A percentile compares a stretch with the other conserved stretches of the same genome.
Conservation (phyloP, 2,113 vertebrate species). For the Thinocorus orbignyianus region DNA sequence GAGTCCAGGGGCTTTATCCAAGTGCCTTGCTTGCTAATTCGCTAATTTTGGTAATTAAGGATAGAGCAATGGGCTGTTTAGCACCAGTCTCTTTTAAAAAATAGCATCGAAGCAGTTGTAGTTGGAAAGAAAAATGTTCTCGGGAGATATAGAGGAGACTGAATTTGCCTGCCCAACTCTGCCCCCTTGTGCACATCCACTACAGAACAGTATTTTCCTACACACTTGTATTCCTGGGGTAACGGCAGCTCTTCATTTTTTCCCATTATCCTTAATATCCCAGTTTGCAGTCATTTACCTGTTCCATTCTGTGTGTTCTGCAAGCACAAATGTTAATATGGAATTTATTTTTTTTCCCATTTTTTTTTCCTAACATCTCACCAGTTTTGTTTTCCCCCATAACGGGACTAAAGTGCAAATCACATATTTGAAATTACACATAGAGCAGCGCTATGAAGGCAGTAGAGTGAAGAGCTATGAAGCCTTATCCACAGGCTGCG, state of each 20-base stretch:
- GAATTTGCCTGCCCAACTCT: not conserved
- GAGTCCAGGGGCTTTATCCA: not conserved
- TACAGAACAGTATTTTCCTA: not conserved
- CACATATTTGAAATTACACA: not conserved
- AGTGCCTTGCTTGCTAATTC: not conserved
- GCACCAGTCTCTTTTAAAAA: not conserved
- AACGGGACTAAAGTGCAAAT: not conserved
- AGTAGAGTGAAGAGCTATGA: not conserved
- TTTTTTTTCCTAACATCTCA: not conserved
- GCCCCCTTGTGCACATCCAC: constrained; percentile 2
- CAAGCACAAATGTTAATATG: not conserved
- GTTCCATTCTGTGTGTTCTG: not conserved
- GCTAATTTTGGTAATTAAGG: not conserved
- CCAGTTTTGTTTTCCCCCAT: not conserved
- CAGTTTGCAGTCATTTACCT: not conserved
- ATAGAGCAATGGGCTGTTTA: not conserved
- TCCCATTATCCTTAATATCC: not conserved
- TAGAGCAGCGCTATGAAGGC: not conserved
- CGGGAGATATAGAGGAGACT: not conserved
- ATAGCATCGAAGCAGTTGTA: not conserved
- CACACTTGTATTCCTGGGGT: not conserved
- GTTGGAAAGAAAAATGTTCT: not conserved
- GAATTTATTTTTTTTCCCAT: not conserved
- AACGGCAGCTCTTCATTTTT: not conserved
- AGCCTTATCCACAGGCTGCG: not conserved